Percentiles rank a stretch among this genome's conserved stretches.
These are phyloP conservation scores for Sipha maydis DNA, from an alignment of 2,888 invertebrate species.

Conservation along the genomic window DNA sequence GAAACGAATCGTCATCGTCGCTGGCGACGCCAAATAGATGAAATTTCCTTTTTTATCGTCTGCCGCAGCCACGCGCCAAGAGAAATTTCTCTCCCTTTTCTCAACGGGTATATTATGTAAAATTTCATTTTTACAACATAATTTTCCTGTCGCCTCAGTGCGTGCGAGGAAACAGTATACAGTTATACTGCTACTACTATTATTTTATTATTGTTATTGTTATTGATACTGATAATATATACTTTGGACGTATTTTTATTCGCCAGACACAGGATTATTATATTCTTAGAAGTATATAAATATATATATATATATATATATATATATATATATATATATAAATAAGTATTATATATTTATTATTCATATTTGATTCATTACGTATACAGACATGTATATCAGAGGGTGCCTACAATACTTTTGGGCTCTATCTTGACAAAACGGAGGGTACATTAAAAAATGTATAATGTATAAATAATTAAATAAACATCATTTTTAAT, in stretches of 20 bases:
- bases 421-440: too few species aligned
- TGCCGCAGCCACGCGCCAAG: not conserved
- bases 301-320: too few species aligned
- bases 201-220: not conserved
- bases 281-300: too few species aligned
- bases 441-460: too few species aligned
- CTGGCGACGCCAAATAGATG: not conserved
- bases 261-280: not conserved
- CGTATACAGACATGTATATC: too few species aligned
- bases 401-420: too few species aligned
- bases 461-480: too few species aligned
- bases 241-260: not conserved
- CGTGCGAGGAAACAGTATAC: not conserved
- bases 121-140: not conserved
- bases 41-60: constrained; percentile 27
- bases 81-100: not conserved
- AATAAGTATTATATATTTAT: too few species aligned
- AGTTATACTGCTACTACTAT: not conserved
- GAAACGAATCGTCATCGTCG: not conserved
- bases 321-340: too few species aligned
- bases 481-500: too few species aligned
- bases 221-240: not conserved
- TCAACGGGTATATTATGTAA: not conserved
- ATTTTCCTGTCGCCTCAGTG: not conserved
- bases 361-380: too few species aligned